Evolutionary conservation across 2,797 vertebrate species (phyloP), one percentile per base, ranked within the genome.

Genomic region (Sebastes matsubarae): DNA sequence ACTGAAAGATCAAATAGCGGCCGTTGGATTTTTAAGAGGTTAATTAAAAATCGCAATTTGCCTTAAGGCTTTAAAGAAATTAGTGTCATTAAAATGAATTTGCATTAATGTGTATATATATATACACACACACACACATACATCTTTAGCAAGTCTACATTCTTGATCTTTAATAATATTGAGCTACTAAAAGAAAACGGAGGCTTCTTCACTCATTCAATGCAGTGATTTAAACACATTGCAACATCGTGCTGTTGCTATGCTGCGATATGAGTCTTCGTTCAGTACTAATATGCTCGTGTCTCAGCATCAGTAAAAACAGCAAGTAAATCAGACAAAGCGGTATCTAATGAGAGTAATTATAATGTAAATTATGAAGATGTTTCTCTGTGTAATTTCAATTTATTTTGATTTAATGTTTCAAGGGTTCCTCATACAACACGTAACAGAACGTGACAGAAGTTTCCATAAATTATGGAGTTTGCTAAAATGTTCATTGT

Each of bases 281-380:
- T 68, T 75, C 58, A 72, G 25, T 29, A 14, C 8, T 9, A 11
- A n/a, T 59, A 34, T 42, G 14, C 12, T 25, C 32, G 7, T 32
- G 63, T 64, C 66, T 74, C 42, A 22, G 30, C 65, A 67, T 68
- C 60, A 25, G 59, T 46, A 22, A 68, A 50, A 75, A 73, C 60
- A 36, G 74, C 59, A 82, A 81, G 89, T 91, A 81, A 91, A 88
- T 92, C 88, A 86, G 64, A 75, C 79, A 68, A 80, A 91, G 86
- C 81, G 58, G 57, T 38, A 75, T 86, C 72, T 88, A 88, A 91
- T 86, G 80, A 87, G 84, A 71, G 76, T 77, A 80, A 93, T 89
- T 88, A 88, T 84, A 61, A 61, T 79, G 65, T 82, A 85, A 69
- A 89, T 90, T 79, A 91, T 78, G 80, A 73, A 80, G 81, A 90